A percentile compares a stretch with the other conserved stretches of the same genome.
Evolutionary conservation across 2,888 invertebrate species (phyloP).

Genomic region (Mechanitis messenoides): DNA sequence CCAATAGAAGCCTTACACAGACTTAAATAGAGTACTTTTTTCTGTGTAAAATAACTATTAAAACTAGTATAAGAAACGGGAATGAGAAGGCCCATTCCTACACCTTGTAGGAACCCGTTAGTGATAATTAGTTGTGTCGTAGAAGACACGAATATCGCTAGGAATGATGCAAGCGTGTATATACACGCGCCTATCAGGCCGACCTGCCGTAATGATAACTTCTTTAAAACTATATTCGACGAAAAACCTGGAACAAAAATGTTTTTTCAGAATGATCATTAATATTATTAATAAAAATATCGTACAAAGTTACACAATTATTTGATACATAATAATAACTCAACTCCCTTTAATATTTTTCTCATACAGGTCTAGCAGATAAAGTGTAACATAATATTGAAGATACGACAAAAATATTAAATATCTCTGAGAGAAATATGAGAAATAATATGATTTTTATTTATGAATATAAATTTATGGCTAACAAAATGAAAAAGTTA

Average conservation of each 20-base stretch:
- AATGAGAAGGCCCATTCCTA: slow-evolving; percentile 83
- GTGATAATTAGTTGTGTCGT: slow-evolving; percentile 79
- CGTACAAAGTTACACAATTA: neutral
- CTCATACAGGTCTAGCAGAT: too few species aligned
- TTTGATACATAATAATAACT: neutral
- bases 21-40: slow-evolving; percentile 82
- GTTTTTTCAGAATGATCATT: neutral
- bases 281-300: too few species aligned
- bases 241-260: slow-evolving; percentile 77
- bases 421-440: too few species aligned
- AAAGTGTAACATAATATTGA: too few species aligned
- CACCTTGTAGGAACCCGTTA: slow-evolving; percentile 80
- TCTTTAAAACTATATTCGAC: slow-evolving; percentile 81
- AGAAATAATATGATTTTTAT: too few species aligned
- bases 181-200: slow-evolving; percentile 80
- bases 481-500: too few species aligned
- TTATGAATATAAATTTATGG: too few species aligned
- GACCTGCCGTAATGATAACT: slow-evolving; percentile 79
- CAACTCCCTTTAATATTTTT: too few species aligned
- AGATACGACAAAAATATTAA: too few species aligned
- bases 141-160: slow-evolving; percentile 79
- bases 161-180: slow-evolving; percentile 78
- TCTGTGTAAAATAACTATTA: slow-evolving; percentile 84
- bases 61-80: slow-evolving; percentile 85
- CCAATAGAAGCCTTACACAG: slow-evolving; percentile 83